Evolutionary conservation across 2,113 vertebrate genomes (phyloP).

Genomic region (Enhydra lutris): DNA sequence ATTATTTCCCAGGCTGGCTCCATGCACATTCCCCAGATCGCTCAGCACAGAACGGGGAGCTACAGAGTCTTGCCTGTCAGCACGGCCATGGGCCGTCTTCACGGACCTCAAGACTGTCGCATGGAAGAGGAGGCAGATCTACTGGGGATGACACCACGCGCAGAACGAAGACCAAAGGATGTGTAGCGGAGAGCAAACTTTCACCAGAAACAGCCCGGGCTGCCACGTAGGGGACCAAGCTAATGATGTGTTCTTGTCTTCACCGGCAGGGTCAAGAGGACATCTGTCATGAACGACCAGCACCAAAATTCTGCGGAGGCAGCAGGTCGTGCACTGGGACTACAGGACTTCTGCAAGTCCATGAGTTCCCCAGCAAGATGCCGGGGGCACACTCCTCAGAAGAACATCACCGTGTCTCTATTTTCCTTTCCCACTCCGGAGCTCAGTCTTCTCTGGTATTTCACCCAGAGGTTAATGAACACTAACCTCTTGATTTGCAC

Average conservation of each 20-base stretch:
- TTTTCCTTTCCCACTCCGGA: background rate
- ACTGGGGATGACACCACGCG: background rate
- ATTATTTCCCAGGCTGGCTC: background rate
- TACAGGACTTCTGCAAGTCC: background rate
- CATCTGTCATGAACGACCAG: fast-evolving
- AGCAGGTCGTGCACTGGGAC: fast-evolving
- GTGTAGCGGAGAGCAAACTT: fast-evolving
- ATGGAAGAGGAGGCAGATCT: background rate
- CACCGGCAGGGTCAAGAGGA: background rate
- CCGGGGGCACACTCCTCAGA: fast-evolving
- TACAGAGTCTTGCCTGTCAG: background rate
- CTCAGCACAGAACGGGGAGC: background rate
- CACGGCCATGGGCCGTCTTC: background rate
- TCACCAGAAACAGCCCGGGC: background rate
- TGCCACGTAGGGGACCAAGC: fast-evolving
- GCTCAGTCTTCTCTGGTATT: background rate
- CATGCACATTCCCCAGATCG: fast-evolving
- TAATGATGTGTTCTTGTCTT: background rate
- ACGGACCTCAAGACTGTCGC: background rate
- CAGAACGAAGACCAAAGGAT: background rate
- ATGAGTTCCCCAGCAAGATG: too few species aligned
- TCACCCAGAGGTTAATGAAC: background rate
- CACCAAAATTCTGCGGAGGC: background rate
- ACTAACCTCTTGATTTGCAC: background rate
- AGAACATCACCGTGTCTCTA: background rate